Evolutionary conservation across 2,113 vertebrate genomes (phyloP).

Genomic region (Passer domesticus): DNA sequence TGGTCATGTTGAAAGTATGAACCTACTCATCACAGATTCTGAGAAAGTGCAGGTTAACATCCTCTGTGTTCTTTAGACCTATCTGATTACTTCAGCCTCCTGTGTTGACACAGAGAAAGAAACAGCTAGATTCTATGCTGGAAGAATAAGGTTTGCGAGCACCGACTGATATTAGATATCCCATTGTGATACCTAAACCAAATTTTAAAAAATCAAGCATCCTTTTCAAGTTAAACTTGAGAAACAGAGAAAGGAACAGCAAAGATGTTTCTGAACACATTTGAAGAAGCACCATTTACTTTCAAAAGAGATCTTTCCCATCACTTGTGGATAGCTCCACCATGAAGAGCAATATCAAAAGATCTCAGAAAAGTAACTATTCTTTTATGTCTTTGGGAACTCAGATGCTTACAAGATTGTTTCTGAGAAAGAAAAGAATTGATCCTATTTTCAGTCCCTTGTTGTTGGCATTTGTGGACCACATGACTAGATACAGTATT

Average conservation of each 20-base stretch:
- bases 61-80: conserved; percentile 62
- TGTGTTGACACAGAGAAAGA: conserved; percentile 71
- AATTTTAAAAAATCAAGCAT: conserved; percentile 72
- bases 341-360: conserved; percentile 79
- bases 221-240: conserved; percentile 77
- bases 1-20: conserved; percentile 57
- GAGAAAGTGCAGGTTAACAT: conserved; percentile 54
- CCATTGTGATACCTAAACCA: conserved; percentile 73
- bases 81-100: conserved; percentile 72
- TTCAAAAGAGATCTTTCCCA: conserved; percentile 82
- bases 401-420: conserved; percentile 76
- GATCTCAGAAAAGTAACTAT: conserved; percentile 75
- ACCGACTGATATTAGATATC: conserved; percentile 76
- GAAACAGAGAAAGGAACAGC: conserved; percentile 73
- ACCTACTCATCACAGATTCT: conserved; percentile 66
- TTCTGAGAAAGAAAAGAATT: conserved; percentile 75
- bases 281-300: conserved; percentile 80
- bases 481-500: conserved; percentile 31
- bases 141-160: conserved; percentile 69
- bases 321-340: conserved; percentile 73
- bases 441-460: conserved; percentile 78
- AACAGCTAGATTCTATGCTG: conserved; percentile 63
- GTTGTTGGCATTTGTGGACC: conserved; percentile 65
- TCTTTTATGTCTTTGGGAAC: conserved; percentile 80
- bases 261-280: conserved; percentile 75